A percentile compares a stretch with the other conserved stretches of the same genome.
Evolutionary conservation across 2,888 invertebrate species (phyloP).

Genomic region (Chouioia cunea): DNA sequence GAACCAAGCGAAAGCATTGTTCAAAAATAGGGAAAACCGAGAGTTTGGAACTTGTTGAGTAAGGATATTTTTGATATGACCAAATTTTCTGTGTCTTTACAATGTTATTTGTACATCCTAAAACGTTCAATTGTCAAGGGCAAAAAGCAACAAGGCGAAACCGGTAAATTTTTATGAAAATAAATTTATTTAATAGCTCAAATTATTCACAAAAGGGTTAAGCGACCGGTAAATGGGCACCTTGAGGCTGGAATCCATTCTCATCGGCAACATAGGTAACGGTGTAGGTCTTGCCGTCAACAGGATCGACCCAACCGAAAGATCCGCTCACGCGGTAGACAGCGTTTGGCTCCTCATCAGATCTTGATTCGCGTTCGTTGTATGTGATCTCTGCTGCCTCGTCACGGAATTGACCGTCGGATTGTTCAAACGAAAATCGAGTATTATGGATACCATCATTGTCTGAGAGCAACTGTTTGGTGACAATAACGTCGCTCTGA

Average conservation of each 20-base stretch:
- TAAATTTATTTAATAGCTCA: too few species aligned
- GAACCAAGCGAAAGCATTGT: too few species aligned
- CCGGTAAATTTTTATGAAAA: too few species aligned
- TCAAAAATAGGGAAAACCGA: too few species aligned
- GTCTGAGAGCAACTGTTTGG: constrained; percentile 41
- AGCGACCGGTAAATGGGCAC: constrained; percentile 47
- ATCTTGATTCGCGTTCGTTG: constrained; percentile 47
- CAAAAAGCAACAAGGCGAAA: constrained; percentile 5
- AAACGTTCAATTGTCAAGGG: too few species aligned
- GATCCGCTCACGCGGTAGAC: constrained; percentile 54
- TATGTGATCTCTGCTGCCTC: constrained; percentile 55
- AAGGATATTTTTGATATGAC: too few species aligned
- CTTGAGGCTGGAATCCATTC: constrained; percentile 55
- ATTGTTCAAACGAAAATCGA: constrained; percentile 47
- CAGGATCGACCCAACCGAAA: constrained; percentile 55
- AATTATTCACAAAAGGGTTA: too few species aligned
- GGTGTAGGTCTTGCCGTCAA: constrained; percentile 48
- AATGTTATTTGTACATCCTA: too few species aligned
- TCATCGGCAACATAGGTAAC: constrained; percentile 57
- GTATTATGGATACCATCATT: constrained; percentile 50
- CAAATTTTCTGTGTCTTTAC: too few species aligned
- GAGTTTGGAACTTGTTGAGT: too few species aligned
- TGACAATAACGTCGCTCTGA: constrained; percentile 38
- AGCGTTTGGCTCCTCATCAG: constrained; percentile 49
- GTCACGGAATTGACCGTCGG: constrained; percentile 50